Conservation (phyloP, 2,888 invertebrate species). For the Heliconius sara region DNA sequence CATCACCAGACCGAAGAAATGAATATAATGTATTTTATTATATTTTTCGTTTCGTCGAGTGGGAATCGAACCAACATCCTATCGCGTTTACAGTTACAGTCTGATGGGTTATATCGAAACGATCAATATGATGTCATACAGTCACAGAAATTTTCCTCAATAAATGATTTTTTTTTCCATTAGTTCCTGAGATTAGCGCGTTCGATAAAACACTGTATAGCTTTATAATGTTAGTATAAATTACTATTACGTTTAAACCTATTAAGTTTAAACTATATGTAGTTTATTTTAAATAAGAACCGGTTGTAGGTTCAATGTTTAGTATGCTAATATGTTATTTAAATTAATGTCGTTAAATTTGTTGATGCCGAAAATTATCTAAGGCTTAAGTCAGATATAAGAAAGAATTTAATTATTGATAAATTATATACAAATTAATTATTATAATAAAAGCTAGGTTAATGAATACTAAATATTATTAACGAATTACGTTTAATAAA, state of each 20-base stretch:
- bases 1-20: no score
- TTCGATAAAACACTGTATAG: no score
- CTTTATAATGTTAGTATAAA: neutral
- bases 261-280: conserved; percentile 19
- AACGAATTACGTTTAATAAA: neutral
- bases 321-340: conserved; percentile 52
- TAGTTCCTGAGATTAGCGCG: no score
- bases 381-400: conserved; percentile 11
- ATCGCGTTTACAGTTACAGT: no score
- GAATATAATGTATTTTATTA: no score
- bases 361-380: conserved; percentile 28
- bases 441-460: neutral
- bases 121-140: no score
- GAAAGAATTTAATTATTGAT: neutral
- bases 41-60: no score
- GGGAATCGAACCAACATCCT: no score
- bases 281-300: conserved; percentile 47
- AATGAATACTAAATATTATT: neutral
- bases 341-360: conserved; percentile 47
- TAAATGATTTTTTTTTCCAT: no score
- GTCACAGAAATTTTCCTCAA: no score
- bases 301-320: conserved; percentile 46
- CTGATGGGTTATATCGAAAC: no score
- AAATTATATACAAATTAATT: neutral
- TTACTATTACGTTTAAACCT: conserved; percentile 25